A percentile compares a stretch with the other conserved stretches of the same genome.
Conservation (phyloP, 2,113 vertebrate species). For the Tychaedon coryphoeus region DNA sequence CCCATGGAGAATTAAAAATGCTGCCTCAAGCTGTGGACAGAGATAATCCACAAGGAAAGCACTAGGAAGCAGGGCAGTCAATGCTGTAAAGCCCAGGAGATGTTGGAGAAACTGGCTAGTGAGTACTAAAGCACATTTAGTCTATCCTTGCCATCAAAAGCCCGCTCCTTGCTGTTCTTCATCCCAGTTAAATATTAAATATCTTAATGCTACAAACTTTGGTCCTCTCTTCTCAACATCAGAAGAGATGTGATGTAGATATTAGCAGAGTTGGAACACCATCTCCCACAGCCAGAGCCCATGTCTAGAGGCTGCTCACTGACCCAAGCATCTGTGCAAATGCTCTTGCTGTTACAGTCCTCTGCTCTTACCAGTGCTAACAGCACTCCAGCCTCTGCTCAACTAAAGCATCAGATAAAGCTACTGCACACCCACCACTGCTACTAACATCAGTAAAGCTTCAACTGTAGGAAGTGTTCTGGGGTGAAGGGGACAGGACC, state of each 20-base stretch:
- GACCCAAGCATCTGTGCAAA: not conserved
- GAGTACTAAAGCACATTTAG: not conserved
- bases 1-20: not conserved
- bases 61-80: not conserved
- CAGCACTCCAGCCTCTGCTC: not conserved
- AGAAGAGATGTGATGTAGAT: not conserved
- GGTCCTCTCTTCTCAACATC: not conserved
- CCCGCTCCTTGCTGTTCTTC: not conserved
- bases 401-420: not conserved
- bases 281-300: not conserved
- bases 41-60: not conserved
- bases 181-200: not conserved
- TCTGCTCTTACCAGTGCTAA: not conserved
- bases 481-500: not conserved
- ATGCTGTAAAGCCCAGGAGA: not conserved
- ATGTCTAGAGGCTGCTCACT: not conserved
- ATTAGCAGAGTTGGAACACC: not conserved
- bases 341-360: not conserved
- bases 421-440: not conserved
- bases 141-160: not conserved
- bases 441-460: not conserved
- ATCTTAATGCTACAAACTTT: not conserved
- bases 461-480: not conserved
- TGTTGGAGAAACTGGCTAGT: not conserved
- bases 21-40: not conserved